These are phyloP conservation scores for Phataginus tetradactyla DNA, from an alignment of 2,797 vertebrate species.

Conservation along the genomic window DNA sequence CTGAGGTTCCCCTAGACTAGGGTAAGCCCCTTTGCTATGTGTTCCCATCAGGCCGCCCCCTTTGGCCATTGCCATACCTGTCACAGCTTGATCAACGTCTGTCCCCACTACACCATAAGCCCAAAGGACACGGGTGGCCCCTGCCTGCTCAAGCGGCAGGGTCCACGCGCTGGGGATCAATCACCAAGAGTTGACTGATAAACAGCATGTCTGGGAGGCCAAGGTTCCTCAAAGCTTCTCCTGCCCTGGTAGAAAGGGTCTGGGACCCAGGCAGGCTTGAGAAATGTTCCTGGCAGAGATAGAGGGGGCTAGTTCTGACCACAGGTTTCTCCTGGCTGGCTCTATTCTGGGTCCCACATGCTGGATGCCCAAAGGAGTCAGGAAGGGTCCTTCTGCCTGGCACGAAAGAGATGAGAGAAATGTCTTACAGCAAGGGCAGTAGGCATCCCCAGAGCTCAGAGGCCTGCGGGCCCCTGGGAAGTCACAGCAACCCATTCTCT, in stretches of 20 bases:
- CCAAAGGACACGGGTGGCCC: background rate
- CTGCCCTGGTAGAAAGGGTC: background rate
- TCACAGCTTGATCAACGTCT: background rate
- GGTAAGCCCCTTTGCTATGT: background rate
- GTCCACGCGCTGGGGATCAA: background rate
- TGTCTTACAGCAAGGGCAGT: background rate
- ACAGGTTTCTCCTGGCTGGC: background rate
- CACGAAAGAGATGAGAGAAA: background rate
- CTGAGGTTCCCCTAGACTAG: background rate
- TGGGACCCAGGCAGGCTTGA: background rate
- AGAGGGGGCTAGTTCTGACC: background rate
- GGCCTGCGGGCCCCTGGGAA: background rate
- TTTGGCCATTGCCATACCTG: background rate
- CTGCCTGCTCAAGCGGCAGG: background rate
- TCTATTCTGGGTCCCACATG: background rate
- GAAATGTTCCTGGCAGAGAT: background rate
- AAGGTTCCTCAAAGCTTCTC: background rate
- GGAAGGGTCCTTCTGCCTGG: background rate
- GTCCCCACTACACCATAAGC: background rate
- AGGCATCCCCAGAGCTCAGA: background rate
- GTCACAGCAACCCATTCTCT: background rate
- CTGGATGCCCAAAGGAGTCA: background rate
- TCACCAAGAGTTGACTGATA: background rate
- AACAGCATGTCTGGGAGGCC: background rate
- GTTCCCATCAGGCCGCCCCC: background rate